phyloP scores from a whole-genome alignment of 2,113 vertebrate genomes.

The Chauna torquata region DNA sequence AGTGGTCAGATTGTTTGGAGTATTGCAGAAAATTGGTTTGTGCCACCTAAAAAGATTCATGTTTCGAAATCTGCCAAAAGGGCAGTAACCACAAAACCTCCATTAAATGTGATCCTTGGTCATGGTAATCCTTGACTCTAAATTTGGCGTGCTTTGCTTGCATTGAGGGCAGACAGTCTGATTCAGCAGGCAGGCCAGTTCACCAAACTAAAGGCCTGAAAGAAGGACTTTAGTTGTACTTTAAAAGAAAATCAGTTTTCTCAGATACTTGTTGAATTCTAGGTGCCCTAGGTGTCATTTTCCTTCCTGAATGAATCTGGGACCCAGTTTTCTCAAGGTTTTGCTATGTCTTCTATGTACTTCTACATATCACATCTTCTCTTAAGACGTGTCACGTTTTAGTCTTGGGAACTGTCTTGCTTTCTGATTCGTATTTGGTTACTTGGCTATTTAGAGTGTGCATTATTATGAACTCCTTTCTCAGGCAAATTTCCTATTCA shows the following conservation, averaged over 20 bases:
- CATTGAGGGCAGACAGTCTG: background rate
- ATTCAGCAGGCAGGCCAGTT: background rate
- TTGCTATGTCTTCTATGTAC: background rate
- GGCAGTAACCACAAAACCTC: background rate
- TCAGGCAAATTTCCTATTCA: background rate
- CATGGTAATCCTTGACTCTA: background rate
- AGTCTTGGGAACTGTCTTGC: background rate
- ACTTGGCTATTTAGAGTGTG: background rate
- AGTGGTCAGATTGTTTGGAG: background rate
- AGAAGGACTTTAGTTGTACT: background rate
- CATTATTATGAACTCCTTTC: background rate
- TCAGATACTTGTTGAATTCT: background rate
- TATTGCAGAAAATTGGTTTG: background rate
- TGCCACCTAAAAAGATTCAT: background rate
- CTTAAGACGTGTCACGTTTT: accelerated
- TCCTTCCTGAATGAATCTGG: background rate
- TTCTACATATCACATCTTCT: background rate
- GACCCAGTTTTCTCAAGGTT: background rate
- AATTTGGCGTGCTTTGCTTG: accelerated
- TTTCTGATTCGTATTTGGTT: background rate
- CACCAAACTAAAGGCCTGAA: background rate
- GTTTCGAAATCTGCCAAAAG: background rate
- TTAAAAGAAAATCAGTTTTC: background rate
- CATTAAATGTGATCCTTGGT: background rate
- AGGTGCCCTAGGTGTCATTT: background rate